Evolutionary conservation across 2,888 invertebrate genomes (phyloP).

Genomic region (Galerucella nymphaeae): DNA sequence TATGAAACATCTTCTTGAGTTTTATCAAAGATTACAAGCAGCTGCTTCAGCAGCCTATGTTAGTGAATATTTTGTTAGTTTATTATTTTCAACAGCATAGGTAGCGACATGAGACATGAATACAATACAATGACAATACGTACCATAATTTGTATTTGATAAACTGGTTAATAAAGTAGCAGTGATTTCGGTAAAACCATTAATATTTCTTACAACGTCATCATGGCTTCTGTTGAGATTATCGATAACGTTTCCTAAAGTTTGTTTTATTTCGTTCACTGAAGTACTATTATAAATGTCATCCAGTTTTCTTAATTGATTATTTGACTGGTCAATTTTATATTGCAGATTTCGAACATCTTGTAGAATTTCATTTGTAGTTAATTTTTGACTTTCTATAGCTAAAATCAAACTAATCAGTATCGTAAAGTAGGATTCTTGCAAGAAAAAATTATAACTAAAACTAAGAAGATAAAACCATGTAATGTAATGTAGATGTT

Average conservation of each 20-base stretch:
- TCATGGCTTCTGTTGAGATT: slow-evolving; percentile 52
- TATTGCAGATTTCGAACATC: slow-evolving; percentile 55
- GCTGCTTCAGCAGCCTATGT: too few relatives aligned
- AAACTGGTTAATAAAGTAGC: slow-evolving; percentile 69
- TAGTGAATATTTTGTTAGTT: too few relatives aligned
- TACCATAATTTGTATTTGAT: slow-evolving; percentile 50
- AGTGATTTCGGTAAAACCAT: slow-evolving; percentile 66
- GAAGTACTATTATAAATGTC: slow-evolving; percentile 25
- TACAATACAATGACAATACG: not conserved
- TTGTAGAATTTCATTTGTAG: slow-evolving; percentile 53
- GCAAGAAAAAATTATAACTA: too few relatives aligned
- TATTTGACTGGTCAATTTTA: slow-evolving; percentile 64
- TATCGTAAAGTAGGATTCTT: too few relatives aligned
- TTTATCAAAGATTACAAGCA: too few relatives aligned
- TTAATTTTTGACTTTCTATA: slow-evolving; percentile 57
- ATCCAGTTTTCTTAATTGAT: slow-evolving; percentile 59
- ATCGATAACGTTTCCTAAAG: slow-evolving; percentile 37
- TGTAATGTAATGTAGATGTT: too few relatives aligned
- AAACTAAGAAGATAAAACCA: too few relatives aligned
- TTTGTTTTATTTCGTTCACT: not conserved
- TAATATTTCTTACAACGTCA: slow-evolving; percentile 52
- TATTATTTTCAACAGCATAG: not conserved
- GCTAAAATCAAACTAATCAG: slow-evolving; percentile 40
- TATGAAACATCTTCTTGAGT: too few relatives aligned
- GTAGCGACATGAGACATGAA: too few relatives aligned